Base-by-base conservation (phyloP, 2,888 invertebrate genomes). In the Hyposoter dolosus region DNA sequence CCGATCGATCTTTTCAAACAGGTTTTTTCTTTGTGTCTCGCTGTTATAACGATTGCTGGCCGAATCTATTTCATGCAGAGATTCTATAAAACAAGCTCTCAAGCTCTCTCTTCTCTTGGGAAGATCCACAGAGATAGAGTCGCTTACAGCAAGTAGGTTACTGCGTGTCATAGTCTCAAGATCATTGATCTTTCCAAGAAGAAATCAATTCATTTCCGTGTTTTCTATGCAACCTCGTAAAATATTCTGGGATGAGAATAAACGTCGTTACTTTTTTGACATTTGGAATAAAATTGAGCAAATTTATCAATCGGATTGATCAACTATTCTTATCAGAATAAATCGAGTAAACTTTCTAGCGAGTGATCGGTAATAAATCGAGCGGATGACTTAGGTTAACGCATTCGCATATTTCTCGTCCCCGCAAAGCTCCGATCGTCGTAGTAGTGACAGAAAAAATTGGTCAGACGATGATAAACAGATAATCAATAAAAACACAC, bases 141-240 rank as follows among this genome's bases (percentile, higher is more conserved):
- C 9, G 60, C 28, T 60, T 53, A n/a, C 40, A 74, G 82, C 87
- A 92, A 90, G 91, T 92, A 91, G 91, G 90, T 90, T 91, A 90
- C 88, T 71, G 69, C 83, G 86, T 66, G 75, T 83, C 89, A 83
- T 89, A 87, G 84, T 87, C 80, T 83, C 82, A 47, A 75, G 80
- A 80, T 81, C 87, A 88, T 90, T 88, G 82, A 85, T 83, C 65
- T 87, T 83, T 86, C 82, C 72, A 84, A 82, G 86, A 82, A 81
- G 53, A 82, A 85, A 80, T 88, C 82, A 83, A 88, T 83, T 84
- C 81, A 85, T 80, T 50, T 0, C 28, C 12, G 23, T 40, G 7
- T 23, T 77, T 53, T 50, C 66, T 28, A 74, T 32, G 17, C 74
- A 74, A 19, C 32, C 43, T 60, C 56, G 75, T 10, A 28, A 28